Evolutionary conservation across 2,113 vertebrate species (phyloP).

Genomic region (Bubo bubo): DNA sequence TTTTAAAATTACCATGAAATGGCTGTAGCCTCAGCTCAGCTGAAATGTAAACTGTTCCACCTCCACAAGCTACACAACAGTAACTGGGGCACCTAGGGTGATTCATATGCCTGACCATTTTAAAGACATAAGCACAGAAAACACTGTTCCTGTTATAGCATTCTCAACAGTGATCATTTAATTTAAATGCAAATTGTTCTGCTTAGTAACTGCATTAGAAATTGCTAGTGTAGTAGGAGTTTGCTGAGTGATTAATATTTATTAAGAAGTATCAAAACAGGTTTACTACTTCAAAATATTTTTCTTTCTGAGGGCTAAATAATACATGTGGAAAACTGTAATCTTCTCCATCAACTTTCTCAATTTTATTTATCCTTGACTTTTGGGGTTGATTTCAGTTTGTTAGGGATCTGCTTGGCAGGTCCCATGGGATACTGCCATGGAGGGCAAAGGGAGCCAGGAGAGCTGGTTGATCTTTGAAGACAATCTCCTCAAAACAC

Average conservation of each 20-base stretch:
- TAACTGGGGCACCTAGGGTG: neutral
- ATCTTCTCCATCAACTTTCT: neutral
- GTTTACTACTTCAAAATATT: neutral
- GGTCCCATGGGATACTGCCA: neutral
- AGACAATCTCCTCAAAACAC: neutral
- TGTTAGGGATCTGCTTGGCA: neutral
- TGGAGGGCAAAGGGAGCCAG: neutral
- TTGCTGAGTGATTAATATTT: neutral
- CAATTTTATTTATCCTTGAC: neutral
- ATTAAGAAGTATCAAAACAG: neutral
- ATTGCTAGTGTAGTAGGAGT: neutral
- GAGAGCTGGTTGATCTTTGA: neutral
- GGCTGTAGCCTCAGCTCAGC: neutral
- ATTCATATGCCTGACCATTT: neutral
- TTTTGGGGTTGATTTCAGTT: neutral
- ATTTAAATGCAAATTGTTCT: neutral
- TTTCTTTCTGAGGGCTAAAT: neutral
- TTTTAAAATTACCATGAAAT: conserved; percentile 16
- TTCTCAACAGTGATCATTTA: neutral
- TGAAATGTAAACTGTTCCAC: neutral
- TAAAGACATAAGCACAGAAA: neutral
- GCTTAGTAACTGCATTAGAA: neutral
- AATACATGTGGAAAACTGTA: neutral
- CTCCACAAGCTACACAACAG: neutral
- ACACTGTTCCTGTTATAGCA: neutral